A percentile compares a stretch with the other conserved stretches of the same genome.
phyloP scores from a whole-genome alignment of 2,113 vertebrate species.

The Cololabis saira region DNA sequence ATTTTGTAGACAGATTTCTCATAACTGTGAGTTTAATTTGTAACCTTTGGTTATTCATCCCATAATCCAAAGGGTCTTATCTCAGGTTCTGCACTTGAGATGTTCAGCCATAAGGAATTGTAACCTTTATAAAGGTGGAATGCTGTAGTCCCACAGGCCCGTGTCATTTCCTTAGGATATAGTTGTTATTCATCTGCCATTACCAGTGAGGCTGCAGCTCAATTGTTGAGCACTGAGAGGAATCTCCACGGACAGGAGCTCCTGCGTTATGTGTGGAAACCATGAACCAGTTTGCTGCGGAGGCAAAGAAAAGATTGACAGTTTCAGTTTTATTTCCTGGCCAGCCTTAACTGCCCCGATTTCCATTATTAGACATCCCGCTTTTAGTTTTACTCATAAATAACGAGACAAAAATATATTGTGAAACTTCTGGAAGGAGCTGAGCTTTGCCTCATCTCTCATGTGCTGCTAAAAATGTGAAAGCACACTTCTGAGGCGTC shows the following conservation, averaged over 20 bases:
- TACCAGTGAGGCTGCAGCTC: constrained; percentile 61
- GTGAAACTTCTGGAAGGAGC: constrained; percentile 16
- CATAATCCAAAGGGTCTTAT: constrained; percentile 2
- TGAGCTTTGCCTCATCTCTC: background rate
- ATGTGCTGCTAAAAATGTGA: constrained; percentile 30
- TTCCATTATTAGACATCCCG: constrained; percentile 44
- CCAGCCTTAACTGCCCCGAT: constrained; percentile 22
- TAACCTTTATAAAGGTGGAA: constrained; percentile 56
- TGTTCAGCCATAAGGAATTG: constrained; percentile 17
- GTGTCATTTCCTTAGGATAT: constrained; percentile 54
- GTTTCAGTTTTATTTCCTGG: constrained; percentile 23
- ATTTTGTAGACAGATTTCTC: constrained; percentile 17
- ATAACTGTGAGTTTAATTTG: constrained; percentile 4
- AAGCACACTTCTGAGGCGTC: constrained; percentile 5
- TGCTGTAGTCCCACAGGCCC: constrained; percentile 29
- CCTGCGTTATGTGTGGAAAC: constrained; percentile 35
- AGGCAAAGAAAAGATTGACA: constrained; percentile 12
- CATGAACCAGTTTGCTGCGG: constrained; percentile 22
- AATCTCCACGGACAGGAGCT: constrained; percentile 38
- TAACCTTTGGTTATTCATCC: background rate
- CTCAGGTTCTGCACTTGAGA: background rate
- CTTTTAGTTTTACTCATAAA: constrained; percentile 54
- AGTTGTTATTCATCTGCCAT: constrained; percentile 69
- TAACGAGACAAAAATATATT: constrained; percentile 20
- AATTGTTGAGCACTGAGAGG: constrained; percentile 55